Evolutionary conservation across 2,797 vertebrate genomes (phyloP), one percentile per base, ranked within the genome.

Genomic region (Austrolebias charrua): DNA sequence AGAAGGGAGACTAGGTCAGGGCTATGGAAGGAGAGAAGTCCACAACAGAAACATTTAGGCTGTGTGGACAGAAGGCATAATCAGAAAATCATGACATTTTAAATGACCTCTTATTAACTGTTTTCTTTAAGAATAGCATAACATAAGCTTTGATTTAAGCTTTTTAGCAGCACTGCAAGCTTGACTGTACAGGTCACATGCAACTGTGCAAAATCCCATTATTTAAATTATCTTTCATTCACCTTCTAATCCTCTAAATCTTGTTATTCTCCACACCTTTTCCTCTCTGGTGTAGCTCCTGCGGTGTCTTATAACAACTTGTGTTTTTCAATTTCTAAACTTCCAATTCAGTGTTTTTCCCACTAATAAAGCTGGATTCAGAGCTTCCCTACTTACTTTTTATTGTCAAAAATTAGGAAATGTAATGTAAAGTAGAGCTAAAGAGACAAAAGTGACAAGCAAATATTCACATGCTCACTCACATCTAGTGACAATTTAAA

Each of bases 1-100:
- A 55, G 75, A 75, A 75, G 83, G 72, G 56, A 80, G 79, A 73
- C 69, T 83, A 75, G 86, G 81, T 86, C 84, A 82, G 79, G 59
- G 55, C 67, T 60, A 35, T 70, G 64, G 67, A 75, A 62, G 64
- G 58, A 78, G 63, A 68, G 54, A 50, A 76, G 61, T 56, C 72
- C 55, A 71, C 66, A 71, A 66, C 52, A 53, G 67, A 75, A 72
- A 63, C 76, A 79, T 56, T 73, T 58, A 64, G 66, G 63, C 65
- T 69, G 69, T 69, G 66, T 66, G 59, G 64, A 77, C 58, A 66
- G 66, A 60, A 54, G 48, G 42, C n/a, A 58, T 49, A 38, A 65
- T 81, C 55, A 69, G 31, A 77, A 77, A 75, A 73, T 66, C 59
- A 45, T 75, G 60, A 73, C 69, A 69, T 77, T 55, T 53, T 53